Base-by-base conservation (phyloP, 2,888 invertebrate species). In the Chaitophorus viminalis region DNA sequence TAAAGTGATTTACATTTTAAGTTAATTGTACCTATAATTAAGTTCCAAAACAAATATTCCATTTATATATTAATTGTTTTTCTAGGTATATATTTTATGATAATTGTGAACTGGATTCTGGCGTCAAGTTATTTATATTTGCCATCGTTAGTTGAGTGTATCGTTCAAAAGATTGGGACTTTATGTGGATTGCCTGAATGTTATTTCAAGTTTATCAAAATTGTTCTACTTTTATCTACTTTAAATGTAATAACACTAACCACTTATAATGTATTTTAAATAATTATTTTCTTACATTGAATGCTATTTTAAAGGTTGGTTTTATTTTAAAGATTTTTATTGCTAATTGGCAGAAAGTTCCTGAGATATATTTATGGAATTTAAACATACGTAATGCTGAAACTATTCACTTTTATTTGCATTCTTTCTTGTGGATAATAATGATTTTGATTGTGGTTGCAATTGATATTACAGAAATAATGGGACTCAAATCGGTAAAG, bases 381-480 rank as follows among this genome's bases (percentile, higher is more conserved):
- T 0, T 85, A 6, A 68, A 78, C 29, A 65, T 29, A 14, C n/a
- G 21, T 76, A 11, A 54, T 68, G 78, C 39, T 52, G 77, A 86
- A 36, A 52, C 29, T 72, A 33, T 70, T 36, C 78, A 72, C 14
- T 54, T 70, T 29, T 86, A 77, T 70, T 36, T 86, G 33, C 86
- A 86, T 36, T 54, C 46, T 36, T 78, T 52, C 6, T 72, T 86
- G 86, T 86, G 86, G 86, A 78, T 77, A 36, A 54, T 86, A 60
- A 78, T 8, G 14, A 52, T 86, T 6, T 54, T 86, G 86, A 78
- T 86, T 21, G 14, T 78, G 78, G 18, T 77, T 21, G 78, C 86
- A 46, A 86, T 86, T 25, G 86, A 86, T 70, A 36, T 86, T 78
- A 78, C 52, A 29, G 86, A 86, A 54, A 86, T 86, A 36, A 86